phyloP scores from a whole-genome alignment of 2,888 invertebrate genomes.

The Miltochrista miniata region DNA sequence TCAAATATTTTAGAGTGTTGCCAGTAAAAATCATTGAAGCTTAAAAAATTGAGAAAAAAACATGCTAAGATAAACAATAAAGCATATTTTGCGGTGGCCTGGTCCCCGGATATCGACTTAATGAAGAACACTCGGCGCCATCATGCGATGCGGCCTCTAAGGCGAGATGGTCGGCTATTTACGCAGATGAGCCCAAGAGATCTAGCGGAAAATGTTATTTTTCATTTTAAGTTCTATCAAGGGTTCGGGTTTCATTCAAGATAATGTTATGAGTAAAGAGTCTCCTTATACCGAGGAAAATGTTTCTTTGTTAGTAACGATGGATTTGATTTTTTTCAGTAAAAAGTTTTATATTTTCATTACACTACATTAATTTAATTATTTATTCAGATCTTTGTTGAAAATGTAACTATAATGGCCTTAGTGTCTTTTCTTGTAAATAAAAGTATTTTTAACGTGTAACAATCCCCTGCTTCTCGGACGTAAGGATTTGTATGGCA shows the following conservation, averaged over 20 bases:
- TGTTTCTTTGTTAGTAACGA: not conserved
- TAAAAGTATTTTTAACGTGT: too few species aligned
- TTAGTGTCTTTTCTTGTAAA: too few species aligned
- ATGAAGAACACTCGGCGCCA: constrained; percentile 61
- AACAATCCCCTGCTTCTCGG: too few species aligned
- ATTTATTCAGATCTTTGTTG: too few species aligned
- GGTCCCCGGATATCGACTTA: constrained; percentile 58
- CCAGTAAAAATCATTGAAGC: too few species aligned
- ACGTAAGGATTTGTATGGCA: too few species aligned
- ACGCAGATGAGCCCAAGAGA: constrained; percentile 55
- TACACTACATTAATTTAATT: too few species aligned
- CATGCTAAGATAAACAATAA: constrained; percentile 26
- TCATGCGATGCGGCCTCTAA: constrained; percentile 55
- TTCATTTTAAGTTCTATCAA: constrained; percentile 54
- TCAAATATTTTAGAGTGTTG: too few species aligned
- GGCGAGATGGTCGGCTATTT: constrained; percentile 57
- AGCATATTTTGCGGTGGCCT: constrained; percentile 38
- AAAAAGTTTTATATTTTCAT: too few species aligned
- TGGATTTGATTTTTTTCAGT: constrained; percentile 1
- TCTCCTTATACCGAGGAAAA: not conserved
- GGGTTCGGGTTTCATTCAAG: constrained; percentile 39
- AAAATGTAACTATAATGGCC: too few species aligned
- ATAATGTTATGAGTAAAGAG: constrained; percentile 13
- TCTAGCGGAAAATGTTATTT: constrained; percentile 50
- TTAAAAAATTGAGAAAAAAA: constrained; percentile 21